Evolutionary conservation across 1,140 invertebrate species (phyloP), one percentile per base, ranked within the genome.

Genomic region (Venturia canescens): DNA sequence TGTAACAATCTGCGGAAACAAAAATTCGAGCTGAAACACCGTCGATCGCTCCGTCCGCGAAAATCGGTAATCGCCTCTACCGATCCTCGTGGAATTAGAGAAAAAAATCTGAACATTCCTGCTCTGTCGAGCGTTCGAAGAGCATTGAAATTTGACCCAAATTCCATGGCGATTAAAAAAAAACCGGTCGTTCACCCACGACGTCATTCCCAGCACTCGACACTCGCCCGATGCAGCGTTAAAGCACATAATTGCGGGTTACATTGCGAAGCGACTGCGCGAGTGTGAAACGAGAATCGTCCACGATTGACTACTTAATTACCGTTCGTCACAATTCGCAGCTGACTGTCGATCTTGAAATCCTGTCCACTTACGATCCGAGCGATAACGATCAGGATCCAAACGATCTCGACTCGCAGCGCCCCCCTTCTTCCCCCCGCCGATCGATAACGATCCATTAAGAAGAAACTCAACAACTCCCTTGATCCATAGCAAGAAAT

Each of bases 1-100:
- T 87, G 80, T 89, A 91, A 84, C 90, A 91, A 88, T 91, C 90
- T 91, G 53, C 79, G 79, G 57, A 78, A 70, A 60, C 69, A 78
- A 71, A 34, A 1, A 69, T 67, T 57, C 60, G 11, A 0, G 0
- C 29, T 34, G 79, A 44, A 44, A 79, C 50, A 26, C 34, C 23
- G 11, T 44, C 16, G 23, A 26, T 77, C 74, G 38, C 48, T 44
- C 13, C 13, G 13, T 34, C 3, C 31, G 70, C 11, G 69, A 67
- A 44, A 44, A 66, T 69, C 16, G 26, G n/a, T 29, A 80, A 72
- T 74, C n/a, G n/a, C n/a, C n/a, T n/a, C n/a, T n/a, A n/a, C n/a
- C n/a, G n/a, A n/a, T n/a, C n/a, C n/a, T n/a, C n/a, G n/a, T n/a
- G n/a, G n/a, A n/a, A n/a, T n/a, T 9, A 66, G 0, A 66, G 23